Base-by-base conservation (phyloP, 2,797 vertebrate genomes). In the Agapornis canus region DNA sequence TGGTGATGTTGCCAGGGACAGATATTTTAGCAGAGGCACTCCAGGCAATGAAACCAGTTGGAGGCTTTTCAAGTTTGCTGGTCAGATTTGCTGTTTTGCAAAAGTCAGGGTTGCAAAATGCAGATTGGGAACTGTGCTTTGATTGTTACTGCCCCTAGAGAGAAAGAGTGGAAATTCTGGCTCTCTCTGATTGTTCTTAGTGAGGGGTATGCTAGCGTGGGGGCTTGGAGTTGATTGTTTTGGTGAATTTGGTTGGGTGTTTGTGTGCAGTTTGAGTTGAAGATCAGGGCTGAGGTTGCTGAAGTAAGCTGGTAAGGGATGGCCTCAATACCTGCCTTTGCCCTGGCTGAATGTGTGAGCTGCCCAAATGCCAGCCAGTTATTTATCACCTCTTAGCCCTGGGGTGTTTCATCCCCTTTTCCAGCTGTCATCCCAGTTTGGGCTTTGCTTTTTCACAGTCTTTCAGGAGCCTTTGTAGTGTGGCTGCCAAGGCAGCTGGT, bases 71-170 rank as follows among this genome's bases (percentile, higher is more conserved):
- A 92, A 90, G 69, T 72, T 83, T 75, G 56, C 72, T 5, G 6
- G 42, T 81, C 59, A 93, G 65, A 88, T 83, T 81, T 86, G 82
- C 54, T 72, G 70, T 48, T 95, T 78, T 84, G 79, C 40, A 88
- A 23, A 93, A 95, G 32, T 65, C 66, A 88, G 79, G 63, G 26
- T 63, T 95, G 82, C 72, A 91, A 92, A 95, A 92, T 83, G 82
- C 54, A 83, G 42, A 86, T 89, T 12, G 42, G 29, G 52, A 82
- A 73, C 54, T 56, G 23, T 52, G n/a, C 59, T 83, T 73, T 75
- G 61, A 22, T 57, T 80, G 27, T 32, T 72, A 4, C 54, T 1
- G 2, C 92, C 68, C 43, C 4, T 0, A 11, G 65, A 91, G 63
- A 40, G 32, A 47, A 59, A n/a, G 22, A 87, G 37, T 6, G 5